phyloP scores from a whole-genome alignment of 2,113 vertebrate species.

The Boulengeromyrus knoepffleri region DNA sequence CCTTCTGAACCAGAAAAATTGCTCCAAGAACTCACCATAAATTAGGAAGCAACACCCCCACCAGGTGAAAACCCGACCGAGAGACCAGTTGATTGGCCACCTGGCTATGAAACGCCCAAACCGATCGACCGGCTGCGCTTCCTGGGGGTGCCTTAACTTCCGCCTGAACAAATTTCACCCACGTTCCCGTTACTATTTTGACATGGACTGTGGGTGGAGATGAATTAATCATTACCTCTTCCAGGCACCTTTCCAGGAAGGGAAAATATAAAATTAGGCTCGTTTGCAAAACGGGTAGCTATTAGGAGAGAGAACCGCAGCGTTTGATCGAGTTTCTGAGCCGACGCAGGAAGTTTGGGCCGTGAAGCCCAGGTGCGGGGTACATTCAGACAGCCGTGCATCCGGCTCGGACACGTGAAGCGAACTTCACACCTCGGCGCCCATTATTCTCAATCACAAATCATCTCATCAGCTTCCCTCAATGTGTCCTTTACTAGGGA shows the following conservation, averaged over 20 bases:
- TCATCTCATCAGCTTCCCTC: neutral
- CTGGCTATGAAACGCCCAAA: neutral
- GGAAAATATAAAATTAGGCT: neutral
- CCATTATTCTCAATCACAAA: neutral
- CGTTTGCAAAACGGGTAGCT: neutral
- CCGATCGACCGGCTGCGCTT: neutral
- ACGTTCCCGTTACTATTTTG: constrained; percentile 6
- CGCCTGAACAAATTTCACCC: neutral
- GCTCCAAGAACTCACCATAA: neutral
- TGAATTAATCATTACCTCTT: constrained; percentile 17
- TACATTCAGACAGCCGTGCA: neutral
- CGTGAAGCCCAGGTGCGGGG: neutral
- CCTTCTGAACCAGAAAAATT: neutral
- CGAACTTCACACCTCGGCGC: neutral
- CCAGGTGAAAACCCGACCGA: neutral
- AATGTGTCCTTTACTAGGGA: neutral
- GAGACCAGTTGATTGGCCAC: neutral
- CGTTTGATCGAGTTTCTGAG: neutral
- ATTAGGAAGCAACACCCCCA: neutral
- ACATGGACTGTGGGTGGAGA: constrained; percentile 18
- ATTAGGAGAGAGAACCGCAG: neutral
- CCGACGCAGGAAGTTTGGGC: neutral
- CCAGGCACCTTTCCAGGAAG: neutral
- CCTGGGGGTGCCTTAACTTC: neutral
- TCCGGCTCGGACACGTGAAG: neutral